Evolutionary conservation across 64 coral and sea anemone genomes (phyloP).

Genomic region (Stichodactyla mertensii): DNA sequence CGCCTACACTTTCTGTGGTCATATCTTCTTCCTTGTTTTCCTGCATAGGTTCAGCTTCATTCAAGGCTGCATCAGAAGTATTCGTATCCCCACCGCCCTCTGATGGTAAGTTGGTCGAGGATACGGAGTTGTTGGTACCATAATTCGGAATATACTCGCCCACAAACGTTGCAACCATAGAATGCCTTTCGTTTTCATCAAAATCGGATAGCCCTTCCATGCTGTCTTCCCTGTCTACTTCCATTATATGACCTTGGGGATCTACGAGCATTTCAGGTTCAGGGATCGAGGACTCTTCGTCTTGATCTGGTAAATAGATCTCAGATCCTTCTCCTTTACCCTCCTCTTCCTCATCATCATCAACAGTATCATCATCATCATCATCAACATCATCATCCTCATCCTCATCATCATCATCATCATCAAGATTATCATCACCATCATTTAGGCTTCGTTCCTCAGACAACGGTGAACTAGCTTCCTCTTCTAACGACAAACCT

Average conservation of each 20-base stretch:
- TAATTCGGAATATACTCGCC: conserved; percentile 55
- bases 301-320: neutral
- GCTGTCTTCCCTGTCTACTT: neutral
- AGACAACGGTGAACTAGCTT: neutral
- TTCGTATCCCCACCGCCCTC: neutral
- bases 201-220: neutral
- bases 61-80: neutral
- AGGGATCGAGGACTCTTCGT: neutral
- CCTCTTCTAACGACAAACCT: conserved; percentile 11
- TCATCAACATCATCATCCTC: too few species aligned
- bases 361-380: too few species aligned
- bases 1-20: neutral
- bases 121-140: neutral
- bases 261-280: neutral
- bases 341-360: neutral
- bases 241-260: neutral
- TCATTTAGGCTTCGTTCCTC: neutral
- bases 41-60: neutral
- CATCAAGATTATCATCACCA: too few species aligned
- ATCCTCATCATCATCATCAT: too few species aligned
- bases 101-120: conserved; percentile 16
- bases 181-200: conserved; percentile 28
- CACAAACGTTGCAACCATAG: conserved; percentile 46
- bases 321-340: neutral
- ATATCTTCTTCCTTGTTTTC: neutral